Base-by-base conservation (phyloP, 92 coral and sea anemone species). In the Epizoanthus stellaris region DNA sequence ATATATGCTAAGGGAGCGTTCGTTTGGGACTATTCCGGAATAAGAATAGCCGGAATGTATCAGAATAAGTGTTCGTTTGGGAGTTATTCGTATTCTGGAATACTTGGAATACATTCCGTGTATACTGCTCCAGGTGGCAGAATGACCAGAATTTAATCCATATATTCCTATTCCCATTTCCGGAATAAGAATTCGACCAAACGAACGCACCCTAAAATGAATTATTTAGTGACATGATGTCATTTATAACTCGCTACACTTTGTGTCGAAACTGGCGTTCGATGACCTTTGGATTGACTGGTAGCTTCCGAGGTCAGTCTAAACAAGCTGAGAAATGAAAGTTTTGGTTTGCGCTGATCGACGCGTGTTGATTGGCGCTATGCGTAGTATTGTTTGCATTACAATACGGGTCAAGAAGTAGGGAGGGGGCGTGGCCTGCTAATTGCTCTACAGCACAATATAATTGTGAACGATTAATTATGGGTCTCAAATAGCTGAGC, bases 381-480 rank as follows among this genome's bases (percentile, higher is more conserved):
- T 72, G 34, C 25, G 64, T 59, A 0, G 82, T 76, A 36, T 40
- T 79, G 83, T 79, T 79, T 63, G 83, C 83, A 63, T 79, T 79
- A 79, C 70, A 79, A 79, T 79, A 79, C 59, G 65, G 72, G 72
- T 79, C 70, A 65, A 84, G 76, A 75, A 70, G 80, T 34, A 80
- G 85, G 45, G 80, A 81, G 87, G 91, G 82, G 95, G 95, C 89
- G 93, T 77, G 97, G 98, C 88, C 93, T 91, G 93, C 92, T 97
- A 97, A 97, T 97, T 91, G 95, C 76, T 89, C 85, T 84, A 72
- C 93, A 92, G 94, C 91, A 89, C 90, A 90, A 90, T 94, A 88
- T 89, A 91, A 92, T 93, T 91, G 93, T 90, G 98, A 86, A 88
- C 95, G 92, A 91, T 92, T 94, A 94, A 94, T 90, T 91, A 92